Evolutionary conservation across 2,113 vertebrate genomes (phyloP).

Genomic region (Carassius gibelio): DNA sequence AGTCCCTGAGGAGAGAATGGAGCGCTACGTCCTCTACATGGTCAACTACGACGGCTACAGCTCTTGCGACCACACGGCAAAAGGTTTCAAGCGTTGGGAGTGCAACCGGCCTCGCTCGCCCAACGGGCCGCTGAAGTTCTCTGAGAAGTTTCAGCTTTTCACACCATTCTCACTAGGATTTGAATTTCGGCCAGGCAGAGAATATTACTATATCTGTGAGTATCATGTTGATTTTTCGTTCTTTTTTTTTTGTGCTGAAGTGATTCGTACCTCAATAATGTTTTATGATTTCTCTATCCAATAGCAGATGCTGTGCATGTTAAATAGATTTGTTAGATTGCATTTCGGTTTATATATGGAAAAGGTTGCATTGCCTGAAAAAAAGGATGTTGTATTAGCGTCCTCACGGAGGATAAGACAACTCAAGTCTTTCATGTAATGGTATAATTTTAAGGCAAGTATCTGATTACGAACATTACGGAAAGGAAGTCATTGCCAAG

Average conservation of each 20-base stretch:
- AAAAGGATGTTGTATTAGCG: conserved; percentile 18
- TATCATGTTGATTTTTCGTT: conserved; percentile 62
- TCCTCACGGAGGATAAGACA: conserved; percentile 1
- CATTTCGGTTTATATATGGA: background rate
- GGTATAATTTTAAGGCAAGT: conserved; percentile 27
- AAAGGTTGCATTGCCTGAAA: background rate
- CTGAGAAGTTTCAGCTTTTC: conserved; percentile 99
- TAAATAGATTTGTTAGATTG: conserved; percentile 20
- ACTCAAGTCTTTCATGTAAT: conserved; percentile 19
- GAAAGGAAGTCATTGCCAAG: conserved; percentile 43
- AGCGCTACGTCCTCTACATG: conserved; percentile 97
- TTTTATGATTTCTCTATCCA: background rate
- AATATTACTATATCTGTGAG: conserved; percentile 99
- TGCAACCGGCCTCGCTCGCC: conserved; percentile 94
- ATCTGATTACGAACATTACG: conserved; percentile 36
- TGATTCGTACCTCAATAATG: background rate
- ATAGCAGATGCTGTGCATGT: background rate
- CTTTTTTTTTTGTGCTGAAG: background rate
- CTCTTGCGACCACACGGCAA: conserved; percentile 94
- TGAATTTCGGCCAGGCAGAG: conserved; percentile 96
- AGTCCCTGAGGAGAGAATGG: conserved; percentile 88
- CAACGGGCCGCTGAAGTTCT: conserved; percentile 96
- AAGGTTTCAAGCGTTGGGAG: conserved; percentile 85
- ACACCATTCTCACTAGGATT: conserved; percentile 98
- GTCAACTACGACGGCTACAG: conserved; percentile 99